Evolutionary conservation across 2,113 vertebrate genomes (phyloP).

Genomic region (Pithys albifrons): DNA sequence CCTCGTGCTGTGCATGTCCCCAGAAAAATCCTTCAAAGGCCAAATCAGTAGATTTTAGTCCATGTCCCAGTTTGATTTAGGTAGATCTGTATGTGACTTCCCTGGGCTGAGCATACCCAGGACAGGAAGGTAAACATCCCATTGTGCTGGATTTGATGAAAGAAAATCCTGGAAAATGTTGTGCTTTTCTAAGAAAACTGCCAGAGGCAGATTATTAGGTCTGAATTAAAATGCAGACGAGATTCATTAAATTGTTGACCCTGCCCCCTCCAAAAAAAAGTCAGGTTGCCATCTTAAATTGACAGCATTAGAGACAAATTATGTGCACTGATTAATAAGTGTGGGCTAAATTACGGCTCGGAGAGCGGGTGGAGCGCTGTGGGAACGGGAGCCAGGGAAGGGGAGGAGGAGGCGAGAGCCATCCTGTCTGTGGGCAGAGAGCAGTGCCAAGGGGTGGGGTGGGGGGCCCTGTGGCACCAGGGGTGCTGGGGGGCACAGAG

Average conservation of each 20-base stretch:
- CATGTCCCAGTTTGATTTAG: neutral
- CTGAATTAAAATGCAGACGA: conserved; percentile 80
- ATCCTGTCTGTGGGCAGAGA: neutral
- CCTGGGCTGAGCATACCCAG: neutral
- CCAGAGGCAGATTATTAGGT: conserved; percentile 77
- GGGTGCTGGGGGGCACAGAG: neutral
- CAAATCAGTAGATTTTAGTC: neutral
- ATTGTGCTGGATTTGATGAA: conserved; percentile 56
- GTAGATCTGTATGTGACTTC: conserved; percentile 5
- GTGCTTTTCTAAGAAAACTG: conserved; percentile 68
- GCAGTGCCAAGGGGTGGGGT: neutral
- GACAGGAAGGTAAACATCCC: conserved; percentile 60
- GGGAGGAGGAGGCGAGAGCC: neutral
- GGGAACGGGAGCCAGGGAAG: neutral
- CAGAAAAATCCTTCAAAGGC: neutral
- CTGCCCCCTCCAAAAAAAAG: conserved; percentile 76
- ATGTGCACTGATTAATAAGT: conserved; percentile 79
- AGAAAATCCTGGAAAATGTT: conserved; percentile 64
- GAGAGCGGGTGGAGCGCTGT: neutral
- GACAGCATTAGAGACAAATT: conserved; percentile 80
- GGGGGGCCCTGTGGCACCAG: neutral
- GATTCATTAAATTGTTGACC: conserved; percentile 83
- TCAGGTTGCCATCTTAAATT: conserved; percentile 78
- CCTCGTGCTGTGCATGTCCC: neutral
- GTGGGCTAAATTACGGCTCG: conserved; percentile 38